Conservation (phyloP, 2,797 vertebrate genomes). For the Phylloscopus collybita region DNA sequence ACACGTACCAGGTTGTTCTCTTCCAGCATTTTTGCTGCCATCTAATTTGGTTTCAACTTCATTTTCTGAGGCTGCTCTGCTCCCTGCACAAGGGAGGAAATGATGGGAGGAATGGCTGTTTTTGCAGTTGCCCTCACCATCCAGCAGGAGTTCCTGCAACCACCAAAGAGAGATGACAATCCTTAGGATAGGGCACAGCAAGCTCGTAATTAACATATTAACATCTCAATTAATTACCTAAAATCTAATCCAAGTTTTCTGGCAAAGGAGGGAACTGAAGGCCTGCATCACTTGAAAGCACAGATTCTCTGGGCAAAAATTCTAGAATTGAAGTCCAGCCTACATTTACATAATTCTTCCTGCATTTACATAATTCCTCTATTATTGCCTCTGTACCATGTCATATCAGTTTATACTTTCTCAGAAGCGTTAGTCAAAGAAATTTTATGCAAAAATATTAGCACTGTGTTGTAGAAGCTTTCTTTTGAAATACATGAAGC, state of each 20-base stretch:
- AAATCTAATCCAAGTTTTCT: conserved; percentile 17
- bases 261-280: background rate
- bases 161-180: background rate
- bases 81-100: background rate
- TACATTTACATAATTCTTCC: background rate
- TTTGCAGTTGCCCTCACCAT: background rate
- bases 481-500: background rate
- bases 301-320: background rate
- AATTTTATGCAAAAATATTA: background rate
- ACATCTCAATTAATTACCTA: background rate
- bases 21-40: background rate
- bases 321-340: background rate
- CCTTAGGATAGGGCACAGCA: background rate
- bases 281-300: background rate
- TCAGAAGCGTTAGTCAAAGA: background rate
- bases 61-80: background rate
- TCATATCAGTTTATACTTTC: background rate
- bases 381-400: background rate
- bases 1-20: background rate
- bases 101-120: background rate
- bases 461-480: background rate
- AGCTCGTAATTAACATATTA: background rate
- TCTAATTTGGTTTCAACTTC: background rate
- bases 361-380: background rate
- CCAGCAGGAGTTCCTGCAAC: background rate